Base-by-base conservation (phyloP, 2,113 vertebrate genomes). In the Synchiropus splendidus region DNA sequence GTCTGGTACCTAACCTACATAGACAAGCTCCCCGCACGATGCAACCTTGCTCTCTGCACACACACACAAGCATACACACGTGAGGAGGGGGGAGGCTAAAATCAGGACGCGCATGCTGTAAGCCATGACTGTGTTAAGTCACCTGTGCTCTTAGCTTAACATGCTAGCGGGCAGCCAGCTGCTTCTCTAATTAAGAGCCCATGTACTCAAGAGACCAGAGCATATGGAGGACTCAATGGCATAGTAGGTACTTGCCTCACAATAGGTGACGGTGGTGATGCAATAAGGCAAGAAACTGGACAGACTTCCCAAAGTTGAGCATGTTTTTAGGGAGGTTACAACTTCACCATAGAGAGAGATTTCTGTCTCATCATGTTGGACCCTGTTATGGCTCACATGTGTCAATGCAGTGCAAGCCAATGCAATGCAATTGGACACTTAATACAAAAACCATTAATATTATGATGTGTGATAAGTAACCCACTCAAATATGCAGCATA, bases 161-260 rank as follows among this genome's bases (percentile, higher is more conserved):
- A 67, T 67, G 77, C 79, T 78, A 79, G 71, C 72, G 71, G 75
- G 77, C 75, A 77, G 53, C 67, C 80, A 82, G 77, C 75, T 80
- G 80, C 77, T 79, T 68, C 58, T 68, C 68, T 82, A 78, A 82
- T 79, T 78, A 79, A 77, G 61, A 70, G 62, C 56, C 62, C 55
- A 47, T 73, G 54, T 46, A 69, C 72, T 64, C 55, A 51, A 67
- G 65, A 44, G 61, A 40, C 54, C 40, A 45, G 61, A 73, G 61
- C 79, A 78, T 79, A 82, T 73, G 76, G 65, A 69, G 52, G 49
- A 43, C 64, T 63, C 58, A 54, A 62, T 74, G 56, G 51, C 60
- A 18, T 17, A 13, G 31, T 45, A 31, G 45, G 51, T 55, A 21
- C 54, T 60, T 39, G 50, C 72, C 59, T 66, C 61, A 75, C 46